phyloP scores from a whole-genome alignment of 2,888 invertebrate genomes.

The Cantharis lateralis region DNA sequence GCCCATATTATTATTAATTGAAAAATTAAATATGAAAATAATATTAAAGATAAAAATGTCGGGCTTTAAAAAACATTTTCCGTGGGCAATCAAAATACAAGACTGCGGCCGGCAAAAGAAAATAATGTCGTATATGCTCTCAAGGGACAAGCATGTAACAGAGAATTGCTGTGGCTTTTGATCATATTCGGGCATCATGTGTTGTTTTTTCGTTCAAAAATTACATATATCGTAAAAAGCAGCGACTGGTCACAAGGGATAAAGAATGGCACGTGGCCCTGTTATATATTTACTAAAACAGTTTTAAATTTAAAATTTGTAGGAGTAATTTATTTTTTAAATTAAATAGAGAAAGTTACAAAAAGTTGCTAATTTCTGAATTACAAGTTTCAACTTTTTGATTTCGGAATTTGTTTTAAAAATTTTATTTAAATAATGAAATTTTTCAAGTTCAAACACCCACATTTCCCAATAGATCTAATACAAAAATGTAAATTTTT shows the following conservation, averaged over 20 bases:
- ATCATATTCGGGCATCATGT: conserved; percentile 34
- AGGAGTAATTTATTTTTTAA: not conserved
- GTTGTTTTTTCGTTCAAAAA: conserved; percentile 33
- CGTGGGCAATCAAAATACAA: conserved; percentile 18
- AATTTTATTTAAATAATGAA: not conserved
- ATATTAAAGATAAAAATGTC: not conserved
- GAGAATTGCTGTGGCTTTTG: conserved; percentile 30
- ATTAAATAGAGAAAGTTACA: not conserved
- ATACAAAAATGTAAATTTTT: too few relatives aligned
- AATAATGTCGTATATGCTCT: conserved; percentile 28
- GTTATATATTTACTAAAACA: conserved; percentile 22
- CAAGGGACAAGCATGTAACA: conserved; percentile 25
- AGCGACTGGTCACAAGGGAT: conserved; percentile 29
- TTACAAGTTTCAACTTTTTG: not conserved
- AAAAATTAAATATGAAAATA: not conserved
- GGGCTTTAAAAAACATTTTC: not conserved
- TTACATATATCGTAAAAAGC: conserved; percentile 32
- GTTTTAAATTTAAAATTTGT: conserved; percentile 14
- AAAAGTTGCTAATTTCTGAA: not conserved
- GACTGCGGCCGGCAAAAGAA: conserved; percentile 17
- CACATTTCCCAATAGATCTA: too few relatives aligned
- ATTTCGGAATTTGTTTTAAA: not conserved
- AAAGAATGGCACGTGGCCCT: conserved; percentile 24
- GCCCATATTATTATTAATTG: not conserved
- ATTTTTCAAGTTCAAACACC: too few relatives aligned